These are phyloP conservation scores for Acanthochromis polyacanthus DNA, from an alignment of 2,113 vertebrate species.

Conservation along the genomic window DNA sequence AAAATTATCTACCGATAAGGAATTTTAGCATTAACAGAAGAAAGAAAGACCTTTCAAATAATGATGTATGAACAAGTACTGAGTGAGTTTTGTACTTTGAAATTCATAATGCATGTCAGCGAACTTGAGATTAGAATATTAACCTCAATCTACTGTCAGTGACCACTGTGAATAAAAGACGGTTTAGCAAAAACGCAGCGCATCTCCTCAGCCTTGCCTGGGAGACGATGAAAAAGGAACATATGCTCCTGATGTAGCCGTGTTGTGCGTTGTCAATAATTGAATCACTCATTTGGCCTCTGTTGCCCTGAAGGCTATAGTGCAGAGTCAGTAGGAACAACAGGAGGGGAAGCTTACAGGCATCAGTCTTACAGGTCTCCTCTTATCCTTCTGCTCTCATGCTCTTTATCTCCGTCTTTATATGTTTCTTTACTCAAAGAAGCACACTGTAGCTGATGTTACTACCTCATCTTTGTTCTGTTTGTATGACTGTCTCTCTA, in stretches of 20 bases:
- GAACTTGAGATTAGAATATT: constrained; percentile 6
- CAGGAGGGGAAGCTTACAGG: constrained; percentile 44
- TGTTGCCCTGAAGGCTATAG: constrained; percentile 51
- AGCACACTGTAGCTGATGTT: constrained; percentile 11
- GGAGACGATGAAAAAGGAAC: constrained; percentile 55
- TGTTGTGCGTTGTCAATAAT: constrained; percentile 69
- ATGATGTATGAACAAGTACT: neutral
- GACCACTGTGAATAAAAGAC: neutral
- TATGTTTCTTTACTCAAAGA: constrained; percentile 24
- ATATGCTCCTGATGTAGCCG: constrained; percentile 60
- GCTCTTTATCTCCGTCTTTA: constrained; percentile 13
- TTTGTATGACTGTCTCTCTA: constrained; percentile 22
- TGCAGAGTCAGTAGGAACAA: constrained; percentile 56
- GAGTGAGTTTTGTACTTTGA: neutral
- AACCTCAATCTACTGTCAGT: neutral
- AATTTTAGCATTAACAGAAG: constrained; percentile 16
- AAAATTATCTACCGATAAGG: constrained; percentile 21
- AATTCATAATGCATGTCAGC: neutral
- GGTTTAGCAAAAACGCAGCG: constrained; percentile 19
- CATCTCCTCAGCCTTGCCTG: constrained; percentile 24
- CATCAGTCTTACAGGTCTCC: constrained; percentile 18
- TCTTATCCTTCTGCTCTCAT: constrained; percentile 2
- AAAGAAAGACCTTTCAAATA: neutral
- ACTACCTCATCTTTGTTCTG: neutral
- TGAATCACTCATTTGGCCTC: constrained; percentile 64